phyloP scores from a whole-genome alignment of 2,797 vertebrate species.

The Phataginus tetradactyla region DNA sequence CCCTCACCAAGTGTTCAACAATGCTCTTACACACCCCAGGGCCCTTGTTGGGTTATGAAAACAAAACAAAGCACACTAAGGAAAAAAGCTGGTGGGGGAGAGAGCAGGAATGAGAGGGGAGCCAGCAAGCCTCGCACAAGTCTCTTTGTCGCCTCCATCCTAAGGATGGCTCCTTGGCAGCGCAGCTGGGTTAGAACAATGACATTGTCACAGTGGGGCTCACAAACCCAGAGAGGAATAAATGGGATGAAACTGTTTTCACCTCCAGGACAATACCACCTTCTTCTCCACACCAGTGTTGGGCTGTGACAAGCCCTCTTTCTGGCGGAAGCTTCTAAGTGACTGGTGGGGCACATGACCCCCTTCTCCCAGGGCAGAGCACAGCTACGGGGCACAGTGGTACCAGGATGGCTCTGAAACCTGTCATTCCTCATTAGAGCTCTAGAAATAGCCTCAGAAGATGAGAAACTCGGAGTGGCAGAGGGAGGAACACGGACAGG shows the following conservation, averaged over 20 bases:
- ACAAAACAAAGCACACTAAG: constrained; percentile 67
- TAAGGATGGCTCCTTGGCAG: neutral
- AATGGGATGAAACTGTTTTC: neutral
- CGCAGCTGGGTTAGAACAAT: neutral
- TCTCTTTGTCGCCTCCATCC: constrained; percentile 41
- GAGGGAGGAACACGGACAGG: too few relatives aligned
- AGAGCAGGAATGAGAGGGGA: neutral
- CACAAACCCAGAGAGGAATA: neutral
- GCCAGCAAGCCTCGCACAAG: neutral
- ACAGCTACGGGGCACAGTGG: neutral
- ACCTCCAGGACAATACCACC: neutral
- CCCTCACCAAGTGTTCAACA: constrained; percentile 70
- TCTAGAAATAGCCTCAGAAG: neutral
- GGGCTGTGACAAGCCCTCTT: neutral
- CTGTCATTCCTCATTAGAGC: neutral
- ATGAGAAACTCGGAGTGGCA: neutral
- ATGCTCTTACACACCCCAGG: constrained; percentile 77
- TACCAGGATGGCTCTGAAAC: neutral
- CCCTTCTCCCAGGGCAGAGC: neutral
- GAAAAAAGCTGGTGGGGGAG: neutral
- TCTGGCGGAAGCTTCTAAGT: neutral
- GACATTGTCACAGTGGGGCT: neutral
- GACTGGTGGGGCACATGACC: neutral
- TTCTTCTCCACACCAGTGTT: neutral
- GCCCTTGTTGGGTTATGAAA: constrained; percentile 77